Evolutionary conservation across 2,888 invertebrate species (phyloP).

Genomic region (Busseola fusca): DNA sequence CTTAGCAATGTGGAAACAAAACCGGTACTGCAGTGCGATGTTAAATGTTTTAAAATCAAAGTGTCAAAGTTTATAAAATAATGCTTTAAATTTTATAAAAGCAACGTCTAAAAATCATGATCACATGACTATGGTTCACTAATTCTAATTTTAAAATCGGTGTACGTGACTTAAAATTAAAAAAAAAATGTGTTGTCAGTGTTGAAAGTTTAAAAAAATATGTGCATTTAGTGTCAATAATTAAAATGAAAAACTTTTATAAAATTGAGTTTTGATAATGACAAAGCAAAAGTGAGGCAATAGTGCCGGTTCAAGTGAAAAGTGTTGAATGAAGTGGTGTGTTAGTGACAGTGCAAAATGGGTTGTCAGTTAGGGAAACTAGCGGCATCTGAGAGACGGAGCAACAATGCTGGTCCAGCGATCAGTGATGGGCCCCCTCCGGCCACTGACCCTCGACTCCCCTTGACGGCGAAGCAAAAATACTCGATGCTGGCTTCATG

Average conservation of each 20-base stretch:
- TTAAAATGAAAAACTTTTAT: conserved; percentile 33
- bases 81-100: background rate
- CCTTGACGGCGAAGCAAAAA: conserved; percentile 95
- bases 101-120: conserved; percentile 34
- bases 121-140: conserved; percentile 30
- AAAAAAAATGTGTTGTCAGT: conserved; percentile 24
- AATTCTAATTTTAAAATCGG: conserved; percentile 27
- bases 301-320: conserved; percentile 36
- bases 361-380: conserved; percentile 94
- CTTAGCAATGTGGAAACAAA: conserved; percentile 35
- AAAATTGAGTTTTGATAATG: conserved; percentile 39
- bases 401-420: conserved; percentile 79
- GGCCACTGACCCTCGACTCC: conserved; percentile 93
- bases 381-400: conserved; percentile 88
- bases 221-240: conserved; percentile 31
- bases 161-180: conserved; percentile 14
- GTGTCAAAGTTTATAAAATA: conserved; percentile 16
- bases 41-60: conserved; percentile 14
- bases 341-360: conserved; percentile 82
- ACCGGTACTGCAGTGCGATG: conserved; percentile 32
- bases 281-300: conserved; percentile 29
- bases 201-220: conserved; percentile 20
- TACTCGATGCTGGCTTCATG: conserved; percentile 96
- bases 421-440: conserved; percentile 90
- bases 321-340: conserved; percentile 55